These are phyloP conservation scores for Nemurella pictetii DNA, from an alignment of 2,888 invertebrate species.

Conservation along the genomic window DNA sequence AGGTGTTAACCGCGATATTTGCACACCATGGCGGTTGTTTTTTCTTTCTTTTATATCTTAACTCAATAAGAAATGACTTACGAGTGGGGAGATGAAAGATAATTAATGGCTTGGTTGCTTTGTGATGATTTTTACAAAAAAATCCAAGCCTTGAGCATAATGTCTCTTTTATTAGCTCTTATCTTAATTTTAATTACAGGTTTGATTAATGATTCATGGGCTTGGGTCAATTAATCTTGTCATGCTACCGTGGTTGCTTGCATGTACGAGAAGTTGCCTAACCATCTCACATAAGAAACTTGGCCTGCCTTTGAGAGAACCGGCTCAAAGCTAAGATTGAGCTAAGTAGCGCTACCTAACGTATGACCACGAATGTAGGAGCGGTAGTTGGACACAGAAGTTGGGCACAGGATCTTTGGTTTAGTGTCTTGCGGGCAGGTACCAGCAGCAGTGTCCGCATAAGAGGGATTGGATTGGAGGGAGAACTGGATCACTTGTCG, in stretches of 20 bases:
- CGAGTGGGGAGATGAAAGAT: background rate
- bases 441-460: background rate
- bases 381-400: background rate
- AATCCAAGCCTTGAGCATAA: background rate
- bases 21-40: background rate
- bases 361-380: too few species aligned
- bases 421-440: background rate
- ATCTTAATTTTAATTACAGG: background rate
- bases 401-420: too few species aligned
- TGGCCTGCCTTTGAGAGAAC: too few species aligned
- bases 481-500: slow-evolving; percentile 2
- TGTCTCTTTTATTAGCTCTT: background rate
- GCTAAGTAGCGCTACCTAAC: slow-evolving; percentile 1
- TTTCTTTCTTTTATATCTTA: background rate
- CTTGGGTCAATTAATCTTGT: background rate
- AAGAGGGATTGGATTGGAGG: background rate
- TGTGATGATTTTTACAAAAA: background rate
- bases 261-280: background rate
- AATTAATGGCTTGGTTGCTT: background rate
- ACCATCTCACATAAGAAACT: background rate
- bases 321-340: background rate
- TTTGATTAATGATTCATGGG: background rate
- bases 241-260: background rate
- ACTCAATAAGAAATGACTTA: background rate
- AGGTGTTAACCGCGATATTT: too few species aligned